Evolutionary conservation across 1,140 invertebrate genomes (phyloP).

Genomic region (Littorina saxatilis): DNA sequence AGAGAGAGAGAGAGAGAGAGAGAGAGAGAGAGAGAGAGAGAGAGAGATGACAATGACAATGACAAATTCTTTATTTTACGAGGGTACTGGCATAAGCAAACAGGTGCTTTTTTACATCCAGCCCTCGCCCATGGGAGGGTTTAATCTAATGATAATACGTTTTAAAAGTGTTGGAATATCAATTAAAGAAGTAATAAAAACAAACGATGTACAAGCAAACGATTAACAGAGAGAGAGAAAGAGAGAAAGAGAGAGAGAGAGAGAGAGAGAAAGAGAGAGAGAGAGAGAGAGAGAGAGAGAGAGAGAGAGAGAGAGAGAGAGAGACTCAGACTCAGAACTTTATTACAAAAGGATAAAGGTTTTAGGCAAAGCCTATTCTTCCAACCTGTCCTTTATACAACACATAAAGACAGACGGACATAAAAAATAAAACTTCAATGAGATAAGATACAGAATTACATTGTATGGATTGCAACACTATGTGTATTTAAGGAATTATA

Average conservation of each 20-base stretch:
- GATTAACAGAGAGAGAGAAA: constrained; percentile 3
- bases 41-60: not conserved
- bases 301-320: constrained; percentile 17
- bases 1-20: constrained; percentile 9
- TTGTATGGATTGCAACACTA: too few species aligned
- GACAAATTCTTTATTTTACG: not conserved
- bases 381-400: too few species aligned
- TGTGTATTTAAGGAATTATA: too few species aligned
- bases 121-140: too few species aligned
- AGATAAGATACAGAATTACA: too few species aligned
- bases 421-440: too few species aligned
- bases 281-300: constrained; percentile 19
- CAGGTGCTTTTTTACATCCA: not conserved
- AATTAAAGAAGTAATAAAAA: too few species aligned
- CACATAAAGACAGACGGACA: too few species aligned
- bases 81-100: not conserved
- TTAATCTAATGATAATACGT: too few species aligned
- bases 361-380: too few species aligned
- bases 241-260: constrained; percentile 8
- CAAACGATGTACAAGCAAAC: not conserved
- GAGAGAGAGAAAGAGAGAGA: constrained; percentile 1
- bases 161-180: too few species aligned
- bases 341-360: too few species aligned
- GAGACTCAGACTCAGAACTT: constrained; percentile 9
- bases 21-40: constrained; percentile 26